phyloP scores from a whole-genome alignment of 2,113 vertebrate genomes.

The Neogobius melanostomus region DNA sequence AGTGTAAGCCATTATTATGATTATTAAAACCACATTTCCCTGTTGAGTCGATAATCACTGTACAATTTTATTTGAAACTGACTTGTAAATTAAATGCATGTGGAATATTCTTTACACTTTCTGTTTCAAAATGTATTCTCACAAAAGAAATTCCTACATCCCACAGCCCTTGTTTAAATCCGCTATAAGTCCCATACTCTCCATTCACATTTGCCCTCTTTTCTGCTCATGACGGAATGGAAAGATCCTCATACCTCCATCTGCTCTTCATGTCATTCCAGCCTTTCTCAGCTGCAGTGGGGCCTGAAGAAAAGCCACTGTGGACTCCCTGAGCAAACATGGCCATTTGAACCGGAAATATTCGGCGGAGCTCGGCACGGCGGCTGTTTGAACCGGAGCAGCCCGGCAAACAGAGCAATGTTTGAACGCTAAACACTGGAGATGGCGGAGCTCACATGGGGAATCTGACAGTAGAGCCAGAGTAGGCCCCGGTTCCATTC shows the following conservation, averaged over 20 bases:
- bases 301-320: constrained; percentile 31
- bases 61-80: too few species aligned
- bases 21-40: too few species aligned
- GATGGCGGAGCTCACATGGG: constrained; percentile 72
- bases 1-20: too few species aligned
- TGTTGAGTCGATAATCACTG: too few species aligned
- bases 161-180: neutral
- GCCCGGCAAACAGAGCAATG: constrained; percentile 66
- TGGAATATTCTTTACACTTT: too few species aligned
- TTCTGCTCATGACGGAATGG: constrained; percentile 36
- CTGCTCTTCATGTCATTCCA: constrained; percentile 38
- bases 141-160: neutral
- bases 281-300: constrained; percentile 30
- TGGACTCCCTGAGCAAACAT: constrained; percentile 65
- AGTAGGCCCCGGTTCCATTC: constrained; percentile 53
- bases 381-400: constrained; percentile 51
- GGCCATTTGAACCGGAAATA: constrained; percentile 71
- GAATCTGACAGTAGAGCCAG: constrained; percentile 73
- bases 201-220: constrained; percentile 3
- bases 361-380: constrained; percentile 46
- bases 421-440: constrained; percentile 74
- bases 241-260: constrained; percentile 33
- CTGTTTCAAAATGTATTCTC: too few species aligned
- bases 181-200: neutral
- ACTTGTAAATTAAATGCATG: too few species aligned